Conservation (phyloP, 2,113 vertebrate genomes). For the Rhea americana region DNA sequence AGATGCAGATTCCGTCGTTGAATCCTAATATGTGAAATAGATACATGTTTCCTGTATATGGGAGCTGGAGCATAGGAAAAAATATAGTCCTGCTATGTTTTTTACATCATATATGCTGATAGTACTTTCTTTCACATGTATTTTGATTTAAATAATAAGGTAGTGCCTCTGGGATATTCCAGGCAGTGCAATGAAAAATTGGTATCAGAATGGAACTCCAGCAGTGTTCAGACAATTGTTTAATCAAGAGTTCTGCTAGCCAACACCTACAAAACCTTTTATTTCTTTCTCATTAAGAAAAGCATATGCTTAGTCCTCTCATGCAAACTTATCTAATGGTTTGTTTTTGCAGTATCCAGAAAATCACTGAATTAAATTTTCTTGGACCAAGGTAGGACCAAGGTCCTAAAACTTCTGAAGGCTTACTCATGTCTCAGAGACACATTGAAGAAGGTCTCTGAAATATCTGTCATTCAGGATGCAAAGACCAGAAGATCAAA, state of each 20-base stretch:
- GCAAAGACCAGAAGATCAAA: neutral
- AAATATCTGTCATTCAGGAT: neutral
- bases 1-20: neutral
- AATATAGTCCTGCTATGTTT: neutral
- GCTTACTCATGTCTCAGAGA: neutral
- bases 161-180: neutral
- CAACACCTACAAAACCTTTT: neutral
- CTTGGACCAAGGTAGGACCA: neutral
- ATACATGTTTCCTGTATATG: rapidly evolving
- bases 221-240: neutral
- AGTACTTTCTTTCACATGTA: neutral
- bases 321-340: neutral
- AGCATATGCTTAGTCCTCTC: neutral
- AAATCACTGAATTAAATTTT: neutral
- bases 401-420: neutral
- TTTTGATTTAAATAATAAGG: neutral
- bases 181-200: neutral
- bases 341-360: neutral
- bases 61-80: neutral
- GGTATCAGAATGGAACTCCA: neutral
- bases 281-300: neutral
- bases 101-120: rapidly evolving
- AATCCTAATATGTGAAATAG: neutral
- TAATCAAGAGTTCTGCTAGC: neutral
- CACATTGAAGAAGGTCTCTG: neutral